These are phyloP conservation scores for Alectoris magna DNA, from an alignment of 2,797 vertebrate species.

Conservation along the genomic window DNA sequence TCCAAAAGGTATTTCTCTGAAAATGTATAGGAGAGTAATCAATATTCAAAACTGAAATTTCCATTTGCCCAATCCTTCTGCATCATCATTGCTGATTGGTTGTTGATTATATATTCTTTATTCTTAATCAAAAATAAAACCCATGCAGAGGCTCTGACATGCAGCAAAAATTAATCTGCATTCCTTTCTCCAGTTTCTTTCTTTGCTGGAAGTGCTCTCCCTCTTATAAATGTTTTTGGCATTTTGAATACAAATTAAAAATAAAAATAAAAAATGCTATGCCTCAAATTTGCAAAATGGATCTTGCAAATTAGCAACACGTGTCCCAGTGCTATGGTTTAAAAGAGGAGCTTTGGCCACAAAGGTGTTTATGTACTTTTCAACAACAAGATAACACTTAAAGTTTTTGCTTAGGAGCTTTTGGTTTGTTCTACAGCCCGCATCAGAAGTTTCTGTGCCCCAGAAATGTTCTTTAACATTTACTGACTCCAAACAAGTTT, in stretches of 20 bases:
- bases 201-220: neutral
- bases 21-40: neutral
- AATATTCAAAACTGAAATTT: neutral
- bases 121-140: neutral
- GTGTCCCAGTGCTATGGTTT: neutral
- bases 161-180: fast-evolving
- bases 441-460: neutral
- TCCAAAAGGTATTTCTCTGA: neutral
- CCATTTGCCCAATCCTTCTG: neutral
- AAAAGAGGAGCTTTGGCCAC: neutral
- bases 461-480: neutral
- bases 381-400: neutral
- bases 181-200: neutral
- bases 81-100: neutral
- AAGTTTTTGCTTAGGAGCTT: neutral
- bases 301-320: neutral
- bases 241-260: neutral
- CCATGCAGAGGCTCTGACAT: neutral
- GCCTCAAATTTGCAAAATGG: neutral
- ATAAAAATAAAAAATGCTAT: neutral
- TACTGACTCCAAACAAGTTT: neutral
- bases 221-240: neutral
- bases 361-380: neutral
- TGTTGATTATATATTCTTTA: fast-evolving
- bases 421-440: neutral